Base-by-base conservation (phyloP, 2,797 vertebrate genomes). In the Sebastes diploproa region DNA sequence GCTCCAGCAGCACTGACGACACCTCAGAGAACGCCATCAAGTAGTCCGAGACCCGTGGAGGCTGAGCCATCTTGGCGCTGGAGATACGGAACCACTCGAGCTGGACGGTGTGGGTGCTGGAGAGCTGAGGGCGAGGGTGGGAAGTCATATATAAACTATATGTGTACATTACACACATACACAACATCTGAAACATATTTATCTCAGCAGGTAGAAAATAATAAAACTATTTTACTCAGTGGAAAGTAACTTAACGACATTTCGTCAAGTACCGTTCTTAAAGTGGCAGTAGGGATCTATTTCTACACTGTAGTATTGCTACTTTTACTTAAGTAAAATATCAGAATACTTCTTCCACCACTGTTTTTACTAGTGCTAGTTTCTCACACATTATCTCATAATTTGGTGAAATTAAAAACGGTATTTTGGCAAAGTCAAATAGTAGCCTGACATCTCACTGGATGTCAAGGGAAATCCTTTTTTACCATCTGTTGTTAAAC, bases 21-120 rank as follows among this genome's bases (percentile, higher is more conserved):
- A 98, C 83, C 86, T 96, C 95, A 0, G 94, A 92, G 81, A 98
- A 95, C 0, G 96, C 96, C 89, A 96, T 94, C 82, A 99, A 94
- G 88, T 98, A 96, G 83, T 94, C 93, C 0, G 97, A 96, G 1
- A 99, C 98, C 0, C 89, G 85, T 4, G 94, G 78, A 0, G 95
- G 91, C 83, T 93, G 76, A 1, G 97, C 97, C 0, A 86, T 95
- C 91, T 98, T 98, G 50, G 97, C 97, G 32, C 98, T 98, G 81
- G 98, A 98, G 82, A 98, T 92, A 1, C 97, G 94, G 91, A 99
- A 99, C 98, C 98, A 99, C 90, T 98, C 97, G 38, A 97, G 95
- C 85, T 98, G 96, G 73, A 99, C 94, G 2, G 96, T 94, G 92
- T 97, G 95, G 25, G 93, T 96, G 92, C 96, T 97, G 93, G 96